These are phyloP conservation scores for Gasteruption jaculator DNA, from an alignment of 2,888 invertebrate genomes.

Conservation along the genomic window DNA sequence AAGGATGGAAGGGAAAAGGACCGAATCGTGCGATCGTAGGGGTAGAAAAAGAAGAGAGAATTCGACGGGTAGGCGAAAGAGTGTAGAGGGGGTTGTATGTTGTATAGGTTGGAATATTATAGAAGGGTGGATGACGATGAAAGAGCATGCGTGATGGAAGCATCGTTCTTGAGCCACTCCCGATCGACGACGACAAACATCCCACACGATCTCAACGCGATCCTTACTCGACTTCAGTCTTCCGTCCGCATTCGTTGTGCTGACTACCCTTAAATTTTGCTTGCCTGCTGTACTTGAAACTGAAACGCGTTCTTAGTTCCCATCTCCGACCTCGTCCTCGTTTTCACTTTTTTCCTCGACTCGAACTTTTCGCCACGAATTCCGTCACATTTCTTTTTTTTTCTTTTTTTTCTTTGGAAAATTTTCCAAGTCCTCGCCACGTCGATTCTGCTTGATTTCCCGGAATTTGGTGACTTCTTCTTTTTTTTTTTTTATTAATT, in stretches of 20 bases:
- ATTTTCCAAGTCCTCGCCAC: no score
- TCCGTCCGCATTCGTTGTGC: conserved; percentile 46
- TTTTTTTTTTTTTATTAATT: no score
- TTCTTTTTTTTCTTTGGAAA: no score
- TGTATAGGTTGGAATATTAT: conserved; percentile 23
- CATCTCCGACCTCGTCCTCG: no score
- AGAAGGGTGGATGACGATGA: conserved; percentile 22
- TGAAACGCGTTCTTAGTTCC: no score
- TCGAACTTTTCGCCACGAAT: no score
- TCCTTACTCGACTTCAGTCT: conserved; percentile 44
- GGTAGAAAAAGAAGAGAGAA: conserved; percentile 20
- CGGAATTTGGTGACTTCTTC: no score
- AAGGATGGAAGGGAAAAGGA: conserved; percentile 5
- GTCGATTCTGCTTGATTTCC: no score
- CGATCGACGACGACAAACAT: conserved; percentile 35
- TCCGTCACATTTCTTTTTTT: no score
- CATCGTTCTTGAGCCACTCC: conserved; percentile 31
- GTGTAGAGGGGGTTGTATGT: conserved; percentile 12
- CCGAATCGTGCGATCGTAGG: conserved; percentile 9
- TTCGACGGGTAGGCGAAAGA: conserved; percentile 14
- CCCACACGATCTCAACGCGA: conserved; percentile 33
- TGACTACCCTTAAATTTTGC: no score
- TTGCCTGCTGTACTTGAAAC: no score
- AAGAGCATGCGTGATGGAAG: conserved; percentile 26
- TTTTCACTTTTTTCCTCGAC: no score